Percentiles rank a stretch among this genome's conserved stretches.
These are phyloP conservation scores for Conistra vaccinii DNA, from an alignment of 2,888 invertebrate genomes.

Conservation along the genomic window DNA sequence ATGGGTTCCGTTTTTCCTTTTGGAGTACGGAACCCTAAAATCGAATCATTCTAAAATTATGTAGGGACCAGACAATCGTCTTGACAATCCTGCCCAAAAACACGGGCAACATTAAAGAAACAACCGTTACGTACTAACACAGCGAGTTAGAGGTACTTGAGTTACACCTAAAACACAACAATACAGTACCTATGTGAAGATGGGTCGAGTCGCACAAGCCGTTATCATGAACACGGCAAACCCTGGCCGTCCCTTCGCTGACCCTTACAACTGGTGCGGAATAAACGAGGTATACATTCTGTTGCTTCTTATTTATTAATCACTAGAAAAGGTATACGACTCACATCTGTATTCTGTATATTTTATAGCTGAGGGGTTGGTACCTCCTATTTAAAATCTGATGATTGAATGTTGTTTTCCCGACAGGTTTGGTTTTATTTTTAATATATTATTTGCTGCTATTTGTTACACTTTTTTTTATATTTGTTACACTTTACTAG, in stretches of 20 bases:
- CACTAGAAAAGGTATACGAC: not conserved
- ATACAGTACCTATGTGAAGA: slow-evolving; percentile 4
- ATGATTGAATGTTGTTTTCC: not conserved
- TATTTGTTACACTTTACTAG: too few relatives aligned
- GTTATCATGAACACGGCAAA: slow-evolving; percentile 46
- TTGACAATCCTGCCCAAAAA: slow-evolving; percentile 1
- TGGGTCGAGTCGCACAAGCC: slow-evolving; percentile 33
- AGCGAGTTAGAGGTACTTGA: slow-evolving; percentile 4
- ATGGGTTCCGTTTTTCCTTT: too few relatives aligned
- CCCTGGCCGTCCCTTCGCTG: slow-evolving; percentile 33
- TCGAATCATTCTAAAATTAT: not conserved
- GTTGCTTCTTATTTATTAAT: slow-evolving; percentile 46
- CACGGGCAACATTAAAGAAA: not conserved
- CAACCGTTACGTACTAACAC: not conserved
- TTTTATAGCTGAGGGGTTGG: not conserved
- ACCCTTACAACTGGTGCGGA: slow-evolving; percentile 45
- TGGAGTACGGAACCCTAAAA: too few relatives aligned
- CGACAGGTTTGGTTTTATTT: not conserved
- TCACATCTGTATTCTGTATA: not conserved
- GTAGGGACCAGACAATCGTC: not conserved
- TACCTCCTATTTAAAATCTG: not conserved
- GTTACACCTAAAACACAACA: slow-evolving; percentile 5
- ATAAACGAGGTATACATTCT: slow-evolving; percentile 28
- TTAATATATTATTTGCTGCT: too few relatives aligned
- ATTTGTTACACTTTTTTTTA: too few relatives aligned